Conservation (phyloP, 2,888 invertebrate species). For the Synanthedon myopaeformis region DNA sequence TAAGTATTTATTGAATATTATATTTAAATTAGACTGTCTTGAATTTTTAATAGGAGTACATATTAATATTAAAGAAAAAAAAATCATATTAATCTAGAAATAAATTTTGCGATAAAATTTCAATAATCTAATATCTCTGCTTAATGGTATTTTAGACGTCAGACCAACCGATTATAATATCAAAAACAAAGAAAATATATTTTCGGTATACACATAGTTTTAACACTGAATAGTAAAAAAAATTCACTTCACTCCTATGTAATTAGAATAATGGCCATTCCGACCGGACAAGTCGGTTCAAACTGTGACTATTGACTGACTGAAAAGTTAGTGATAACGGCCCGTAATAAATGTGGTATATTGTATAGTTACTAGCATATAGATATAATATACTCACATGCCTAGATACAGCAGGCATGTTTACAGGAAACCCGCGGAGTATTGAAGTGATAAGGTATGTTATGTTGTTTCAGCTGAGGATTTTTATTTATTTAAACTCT, state of each 20-base stretch:
- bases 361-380: conserved; percentile 8
- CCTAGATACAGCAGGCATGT: conserved; percentile 8
- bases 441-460: conserved; percentile 6
- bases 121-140: too few relatives aligned
- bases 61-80: too few relatives aligned
- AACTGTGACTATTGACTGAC: conserved; percentile 43
- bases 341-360: conserved; percentile 28
- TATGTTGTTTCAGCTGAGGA: background rate
- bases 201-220: background rate
- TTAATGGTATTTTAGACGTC: too few relatives aligned
- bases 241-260: background rate
- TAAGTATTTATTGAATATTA: too few relatives aligned
- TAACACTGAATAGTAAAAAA: background rate
- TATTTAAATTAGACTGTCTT: too few relatives aligned
- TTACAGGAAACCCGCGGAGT: conserved; percentile 32
- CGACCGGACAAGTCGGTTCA: conserved; percentile 8
- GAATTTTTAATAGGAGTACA: too few relatives aligned
- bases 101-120: too few relatives aligned
- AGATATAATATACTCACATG: conserved; percentile 7
- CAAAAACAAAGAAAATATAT: too few relatives aligned
- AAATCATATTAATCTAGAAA: too few relatives aligned
- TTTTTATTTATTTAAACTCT: background rate
- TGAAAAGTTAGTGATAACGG: conserved; percentile 37
- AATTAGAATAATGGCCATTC: conserved; percentile 12
- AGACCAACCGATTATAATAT: background rate